Percentiles rank a stretch among this genome's conserved stretches.
Conservation (phyloP, 2,113 vertebrate species). For the Strix aluco region DNA sequence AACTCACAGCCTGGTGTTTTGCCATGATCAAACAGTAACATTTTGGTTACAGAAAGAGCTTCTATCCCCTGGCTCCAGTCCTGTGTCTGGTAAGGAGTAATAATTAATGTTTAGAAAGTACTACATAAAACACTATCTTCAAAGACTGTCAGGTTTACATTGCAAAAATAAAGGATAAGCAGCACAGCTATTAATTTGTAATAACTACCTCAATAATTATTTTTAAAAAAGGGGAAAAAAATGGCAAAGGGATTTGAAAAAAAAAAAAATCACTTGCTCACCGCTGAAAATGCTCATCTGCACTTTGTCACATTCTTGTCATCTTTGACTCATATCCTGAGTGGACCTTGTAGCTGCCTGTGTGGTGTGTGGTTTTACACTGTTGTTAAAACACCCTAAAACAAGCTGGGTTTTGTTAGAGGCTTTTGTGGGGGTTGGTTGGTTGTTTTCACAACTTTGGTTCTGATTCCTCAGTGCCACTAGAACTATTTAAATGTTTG, state of each 20-base stretch:
- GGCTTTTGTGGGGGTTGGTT: neutral
- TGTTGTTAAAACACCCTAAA: neutral
- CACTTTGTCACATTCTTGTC: neutral
- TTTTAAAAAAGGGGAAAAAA: neutral
- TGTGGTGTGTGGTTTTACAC: neutral
- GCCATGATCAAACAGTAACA: neutral
- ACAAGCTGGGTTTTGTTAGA: neutral
- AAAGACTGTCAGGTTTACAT: neutral
- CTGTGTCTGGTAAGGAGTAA: neutral
- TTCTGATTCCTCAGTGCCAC: too few species aligned
- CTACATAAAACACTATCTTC: neutral
- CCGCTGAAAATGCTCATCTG: neutral
- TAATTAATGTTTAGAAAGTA: neutral
- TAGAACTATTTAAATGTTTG: neutral
- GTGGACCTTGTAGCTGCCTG: neutral
- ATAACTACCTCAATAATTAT: neutral
- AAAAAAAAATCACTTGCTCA: neutral
- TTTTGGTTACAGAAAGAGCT: neutral
- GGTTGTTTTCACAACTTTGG: neutral
- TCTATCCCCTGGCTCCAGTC: neutral
- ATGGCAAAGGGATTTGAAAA: neutral
- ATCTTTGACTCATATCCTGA: neutral
- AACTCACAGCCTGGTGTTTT: neutral
- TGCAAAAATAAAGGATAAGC: neutral
- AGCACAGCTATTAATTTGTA: neutral